Base-by-base conservation (phyloP, 2,797 vertebrate species). In the Fundulus diaphanus region DNA sequence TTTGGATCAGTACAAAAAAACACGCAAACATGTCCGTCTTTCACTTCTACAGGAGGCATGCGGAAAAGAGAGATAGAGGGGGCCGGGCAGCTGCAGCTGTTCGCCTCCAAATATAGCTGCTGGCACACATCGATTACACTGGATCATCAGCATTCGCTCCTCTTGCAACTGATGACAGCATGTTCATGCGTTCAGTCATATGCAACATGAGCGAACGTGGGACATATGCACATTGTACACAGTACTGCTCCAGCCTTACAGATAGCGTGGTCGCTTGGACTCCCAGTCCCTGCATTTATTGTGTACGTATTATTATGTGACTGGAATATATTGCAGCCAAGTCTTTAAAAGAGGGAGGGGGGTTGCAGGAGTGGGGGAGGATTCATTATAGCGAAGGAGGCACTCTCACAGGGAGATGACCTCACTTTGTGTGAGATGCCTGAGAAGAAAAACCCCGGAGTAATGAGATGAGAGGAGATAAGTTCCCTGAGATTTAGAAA, bases 351-450 rank as follows among this genome's bases (percentile, higher is more conserved):
- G 74, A 48, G 72, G 67, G 79, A 52, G 71, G 71, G 78, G 71
- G 76, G 37, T 54, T n/a, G 22, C 1, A 3, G 66, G 66, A 31
- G 3, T 29, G 56, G 9, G 42, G 68, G 59, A 51, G 57, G 74
- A 77, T 82, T 86, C 31, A 85, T 83, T 13, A 68, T 37, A 51
- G 74, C 27, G 71, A 79, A 33, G 76, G 68, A 65, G 70, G 37
- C 68, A 59, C 66, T 56, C 67, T 76, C 70, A 65, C 61, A 31
- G 3, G 7, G 65, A 54, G 77, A 84, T 91, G 87, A 90, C 82
- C 70, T 92, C 83, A 92, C 84, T 85, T 88, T 87, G 73, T 85
- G 85, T 88, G 86, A 86, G 84, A 74, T 68, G 86, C 71, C 71
- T 90, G 37, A 74, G 74, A 89, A 90, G 63, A 75, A 63, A 29